Evolutionary conservation across 2,113 vertebrate genomes (phyloP).

Genomic region (Poeciliopsis turrubarensis): DNA sequence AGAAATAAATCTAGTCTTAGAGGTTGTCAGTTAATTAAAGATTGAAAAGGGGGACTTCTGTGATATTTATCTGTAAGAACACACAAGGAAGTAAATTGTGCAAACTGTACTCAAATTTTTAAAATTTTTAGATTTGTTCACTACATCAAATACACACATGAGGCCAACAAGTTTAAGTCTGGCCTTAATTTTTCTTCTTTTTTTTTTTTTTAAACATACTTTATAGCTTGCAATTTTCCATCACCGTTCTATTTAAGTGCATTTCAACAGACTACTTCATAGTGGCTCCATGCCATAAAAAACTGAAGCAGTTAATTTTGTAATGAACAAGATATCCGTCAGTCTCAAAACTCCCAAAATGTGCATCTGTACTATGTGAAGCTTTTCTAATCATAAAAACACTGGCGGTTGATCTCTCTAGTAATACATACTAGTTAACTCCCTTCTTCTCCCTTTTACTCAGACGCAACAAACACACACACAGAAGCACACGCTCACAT

Average conservation of each 20-base stretch:
- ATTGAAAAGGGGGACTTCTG: background rate
- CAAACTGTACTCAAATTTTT: background rate
- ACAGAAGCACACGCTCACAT: background rate
- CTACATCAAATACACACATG: no score
- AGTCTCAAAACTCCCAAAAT: conserved; percentile 10
- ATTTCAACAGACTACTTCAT: background rate
- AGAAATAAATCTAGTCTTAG: background rate
- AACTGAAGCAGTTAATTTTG: background rate
- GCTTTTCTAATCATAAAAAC: conserved; percentile 37
- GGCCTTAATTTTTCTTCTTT: no score
- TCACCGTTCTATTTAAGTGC: background rate
- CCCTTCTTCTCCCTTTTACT: conserved; percentile 17
- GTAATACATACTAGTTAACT: conserved; percentile 24
- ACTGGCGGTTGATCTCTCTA: conserved; percentile 47
- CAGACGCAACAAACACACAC: conserved; percentile 7
- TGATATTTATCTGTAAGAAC: background rate
- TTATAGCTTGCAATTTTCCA: background rate
- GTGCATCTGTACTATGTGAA: conserved; percentile 39
- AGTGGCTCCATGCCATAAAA: background rate
- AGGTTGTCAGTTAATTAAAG: background rate
- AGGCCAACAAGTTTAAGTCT: no score
- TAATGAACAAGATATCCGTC: background rate
- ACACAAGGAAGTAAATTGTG: background rate
- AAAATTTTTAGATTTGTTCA: no score
- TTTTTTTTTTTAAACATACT: no score